Evolutionary conservation across 2,113 vertebrate species (phyloP).

Genomic region (Nanorana parkeri): DNA sequence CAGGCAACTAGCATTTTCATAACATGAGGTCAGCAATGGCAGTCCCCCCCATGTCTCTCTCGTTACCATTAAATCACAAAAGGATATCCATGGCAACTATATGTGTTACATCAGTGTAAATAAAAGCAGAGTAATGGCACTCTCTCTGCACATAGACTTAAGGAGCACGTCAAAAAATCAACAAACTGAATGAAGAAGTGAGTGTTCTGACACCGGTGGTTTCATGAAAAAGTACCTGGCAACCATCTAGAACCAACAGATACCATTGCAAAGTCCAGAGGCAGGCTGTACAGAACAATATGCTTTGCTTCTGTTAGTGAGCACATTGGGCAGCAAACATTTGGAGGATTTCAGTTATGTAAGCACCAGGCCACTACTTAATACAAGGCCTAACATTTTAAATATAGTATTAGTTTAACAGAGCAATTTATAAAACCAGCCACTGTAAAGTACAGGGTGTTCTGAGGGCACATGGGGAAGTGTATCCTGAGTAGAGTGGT

Average conservation of each 20-base stretch:
- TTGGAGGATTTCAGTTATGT: background rate
- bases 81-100: no score
- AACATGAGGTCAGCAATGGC: no score
- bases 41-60: no score
- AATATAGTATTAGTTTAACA: conserved; percentile 3
- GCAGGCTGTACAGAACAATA: conserved; percentile 6
- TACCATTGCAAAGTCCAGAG: background rate
- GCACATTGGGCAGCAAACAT: background rate
- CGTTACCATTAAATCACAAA: no score
- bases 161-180: no score
- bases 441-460: background rate
- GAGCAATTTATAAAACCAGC: background rate
- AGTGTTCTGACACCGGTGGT: background rate
- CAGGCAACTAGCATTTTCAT: no score
- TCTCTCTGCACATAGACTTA: no score
- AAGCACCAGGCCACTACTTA: background rate
- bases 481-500: background rate
- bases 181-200: background rate
- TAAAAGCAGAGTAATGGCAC: no score
- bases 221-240: background rate
- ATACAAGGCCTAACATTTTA: background rate
- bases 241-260: background rate
- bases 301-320: background rate
- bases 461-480: background rate
- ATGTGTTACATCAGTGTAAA: no score